Evolutionary conservation across 2,113 vertebrate genomes (phyloP).

Genomic region (Oreochromis spilurus): DNA sequence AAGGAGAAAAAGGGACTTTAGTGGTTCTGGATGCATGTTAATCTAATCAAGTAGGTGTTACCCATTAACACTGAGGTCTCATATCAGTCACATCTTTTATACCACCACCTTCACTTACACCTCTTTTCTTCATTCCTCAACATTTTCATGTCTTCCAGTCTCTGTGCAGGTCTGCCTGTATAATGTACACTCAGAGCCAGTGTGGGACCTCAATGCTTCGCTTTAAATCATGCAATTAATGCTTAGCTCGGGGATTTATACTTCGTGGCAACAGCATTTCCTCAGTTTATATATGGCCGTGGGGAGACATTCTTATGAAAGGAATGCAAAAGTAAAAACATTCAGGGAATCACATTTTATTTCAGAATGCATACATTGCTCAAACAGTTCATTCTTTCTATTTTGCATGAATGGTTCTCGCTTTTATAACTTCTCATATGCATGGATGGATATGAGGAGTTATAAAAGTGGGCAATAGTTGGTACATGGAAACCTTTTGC

Average conservation of each 20-base stretch:
- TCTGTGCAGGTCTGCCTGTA: conserved; percentile 6
- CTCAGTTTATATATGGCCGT: neutral
- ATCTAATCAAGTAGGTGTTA: conserved; percentile 47
- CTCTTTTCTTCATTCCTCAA: neutral
- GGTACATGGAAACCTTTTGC: neutral
- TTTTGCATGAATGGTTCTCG: neutral
- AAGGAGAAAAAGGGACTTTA: neutral
- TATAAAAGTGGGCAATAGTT: neutral
- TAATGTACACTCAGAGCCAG: conserved; percentile 10
- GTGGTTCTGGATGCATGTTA: conserved; percentile 3
- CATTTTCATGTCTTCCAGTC: neutral
- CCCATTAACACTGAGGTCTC: conserved; percentile 13
- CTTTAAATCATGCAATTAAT: conserved; percentile 59
- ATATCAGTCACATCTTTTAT: conserved; percentile 9
- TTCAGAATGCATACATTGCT: neutral
- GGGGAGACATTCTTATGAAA: conserved; percentile 8
- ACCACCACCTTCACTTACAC: neutral
- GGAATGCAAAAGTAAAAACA: conserved; percentile 31
- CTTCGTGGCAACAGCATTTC: conserved; percentile 17
- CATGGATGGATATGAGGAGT: neutral
- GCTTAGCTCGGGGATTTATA: conserved; percentile 26
- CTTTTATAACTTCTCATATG: neutral
- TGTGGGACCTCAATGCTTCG: conserved; percentile 12
- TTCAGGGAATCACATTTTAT: neutral
- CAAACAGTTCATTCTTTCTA: neutral